A percentile compares a stretch with the other conserved stretches of the same genome.
These are phyloP conservation scores for Triplophysa rosa DNA, from an alignment of 2,113 vertebrate genomes.

Conservation along the genomic window DNA sequence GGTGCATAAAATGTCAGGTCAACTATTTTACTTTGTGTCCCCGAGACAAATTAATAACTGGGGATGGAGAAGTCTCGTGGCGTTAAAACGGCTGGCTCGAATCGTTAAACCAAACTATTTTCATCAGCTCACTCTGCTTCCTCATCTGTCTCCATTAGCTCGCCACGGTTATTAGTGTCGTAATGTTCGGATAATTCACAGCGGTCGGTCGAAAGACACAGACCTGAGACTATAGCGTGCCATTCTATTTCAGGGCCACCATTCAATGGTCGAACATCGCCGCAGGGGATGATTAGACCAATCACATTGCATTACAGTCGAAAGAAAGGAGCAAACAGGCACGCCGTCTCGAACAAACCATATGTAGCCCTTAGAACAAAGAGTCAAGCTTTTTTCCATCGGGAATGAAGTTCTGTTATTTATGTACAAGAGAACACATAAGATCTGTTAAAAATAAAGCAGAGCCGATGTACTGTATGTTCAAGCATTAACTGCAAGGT, in stretches of 20 bases:
- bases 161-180: not conserved
- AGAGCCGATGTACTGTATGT: too few species aligned
- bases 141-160: slow-evolving; percentile 39
- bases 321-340: not conserved
- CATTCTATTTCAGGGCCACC: not conserved
- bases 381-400: not conserved
- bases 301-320: slow-evolving; percentile 14
- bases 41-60: not conserved
- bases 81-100: not conserved
- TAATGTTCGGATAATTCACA: slow-evolving; percentile 37
- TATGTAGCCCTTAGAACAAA: not conserved
- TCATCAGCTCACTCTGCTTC: slow-evolving; percentile 3
- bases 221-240: slow-evolving; percentile 4
- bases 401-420: not conserved
- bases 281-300: slow-evolving; percentile 24
- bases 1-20: not conserved
- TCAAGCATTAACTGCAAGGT: too few species aligned
- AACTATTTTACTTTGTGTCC: slow-evolving; percentile 8
- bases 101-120: slow-evolving; percentile 30
- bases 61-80: not conserved
- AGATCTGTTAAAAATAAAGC: too few species aligned
- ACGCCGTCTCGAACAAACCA: not conserved
- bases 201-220: slow-evolving; percentile 7
- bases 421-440: not conserved
- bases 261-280: not conserved